A percentile compares a stretch with the other conserved stretches of the same genome.
Evolutionary conservation across 2,888 invertebrate genomes (phyloP).

Genomic region (Liodrosophila aerea): DNA sequence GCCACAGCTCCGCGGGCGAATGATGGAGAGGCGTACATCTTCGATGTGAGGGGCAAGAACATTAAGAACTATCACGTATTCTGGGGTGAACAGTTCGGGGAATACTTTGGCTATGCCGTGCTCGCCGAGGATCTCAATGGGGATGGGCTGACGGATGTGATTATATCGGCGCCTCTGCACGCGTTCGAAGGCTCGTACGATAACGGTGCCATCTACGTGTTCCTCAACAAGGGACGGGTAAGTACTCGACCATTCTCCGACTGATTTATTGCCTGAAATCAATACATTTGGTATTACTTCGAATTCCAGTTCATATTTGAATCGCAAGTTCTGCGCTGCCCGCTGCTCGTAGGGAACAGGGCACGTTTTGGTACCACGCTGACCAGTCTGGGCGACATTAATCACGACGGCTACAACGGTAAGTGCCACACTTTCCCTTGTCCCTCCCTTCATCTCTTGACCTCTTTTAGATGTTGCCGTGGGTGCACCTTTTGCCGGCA

Average conservation of each 20-base stretch:
- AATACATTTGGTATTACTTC: constrained; percentile 7
- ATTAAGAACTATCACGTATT: constrained; percentile 79
- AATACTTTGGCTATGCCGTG: constrained; percentile 86
- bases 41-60: constrained; percentile 67
- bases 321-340: constrained; percentile 69
- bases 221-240: constrained; percentile 81
- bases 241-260: no score
- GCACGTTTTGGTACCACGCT: constrained; percentile 81
- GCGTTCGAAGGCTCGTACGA: constrained; percentile 80
- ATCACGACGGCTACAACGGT: constrained; percentile 87
- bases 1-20: constrained; percentile 82
- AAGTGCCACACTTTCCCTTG: constrained; percentile 37
- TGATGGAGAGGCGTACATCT: constrained; percentile 81
- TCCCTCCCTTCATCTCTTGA: not conserved
- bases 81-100: constrained; percentile 84
- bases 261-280: constrained; percentile 25
- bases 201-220: constrained; percentile 82
- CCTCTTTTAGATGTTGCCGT: constrained; percentile 85
- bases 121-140: constrained; percentile 86
- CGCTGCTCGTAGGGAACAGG: constrained; percentile 64
- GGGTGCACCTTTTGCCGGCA: constrained; percentile 86
- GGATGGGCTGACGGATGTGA: constrained; percentile 85
- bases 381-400: constrained; percentile 85
- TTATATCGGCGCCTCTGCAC: constrained; percentile 86
- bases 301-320: constrained; percentile 79